Evolutionary conservation across 2,797 vertebrate species (phyloP).

Genomic region (Darevskia mixta): DNA sequence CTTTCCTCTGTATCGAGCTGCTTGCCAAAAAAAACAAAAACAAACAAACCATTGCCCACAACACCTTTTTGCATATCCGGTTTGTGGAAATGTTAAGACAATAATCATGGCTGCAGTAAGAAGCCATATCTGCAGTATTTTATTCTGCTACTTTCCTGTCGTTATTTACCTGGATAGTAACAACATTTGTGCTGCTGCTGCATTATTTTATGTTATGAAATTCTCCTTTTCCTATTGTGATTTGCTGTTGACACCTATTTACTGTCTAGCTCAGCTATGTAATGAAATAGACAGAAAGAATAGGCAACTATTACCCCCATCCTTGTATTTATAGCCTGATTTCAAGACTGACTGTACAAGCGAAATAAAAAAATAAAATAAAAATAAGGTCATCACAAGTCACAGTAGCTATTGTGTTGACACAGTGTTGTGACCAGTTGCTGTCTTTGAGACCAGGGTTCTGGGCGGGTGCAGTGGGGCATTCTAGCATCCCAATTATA

Average conservation of each 20-base stretch:
- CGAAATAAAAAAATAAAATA: neutral
- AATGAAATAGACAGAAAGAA: neutral
- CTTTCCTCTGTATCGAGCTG: neutral
- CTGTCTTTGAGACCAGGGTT: neutral
- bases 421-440: neutral
- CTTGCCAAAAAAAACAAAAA: no score
- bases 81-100: neutral
- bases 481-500: neutral
- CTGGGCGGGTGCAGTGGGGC: neutral
- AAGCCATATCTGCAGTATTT: neutral
- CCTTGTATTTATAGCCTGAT: neutral
- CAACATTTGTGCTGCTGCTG: neutral
- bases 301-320: neutral
- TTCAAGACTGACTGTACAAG: neutral
- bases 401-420: neutral
- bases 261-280: neutral
- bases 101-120: neutral
- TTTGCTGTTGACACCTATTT: neutral
- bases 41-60: no score
- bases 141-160: conserved; percentile 4
- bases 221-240: neutral
- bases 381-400: no score
- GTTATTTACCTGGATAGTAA: neutral
- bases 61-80: neutral
- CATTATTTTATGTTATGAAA: neutral